phyloP scores from a whole-genome alignment of 2,888 invertebrate species.

The Thera obeliscata region DNA sequence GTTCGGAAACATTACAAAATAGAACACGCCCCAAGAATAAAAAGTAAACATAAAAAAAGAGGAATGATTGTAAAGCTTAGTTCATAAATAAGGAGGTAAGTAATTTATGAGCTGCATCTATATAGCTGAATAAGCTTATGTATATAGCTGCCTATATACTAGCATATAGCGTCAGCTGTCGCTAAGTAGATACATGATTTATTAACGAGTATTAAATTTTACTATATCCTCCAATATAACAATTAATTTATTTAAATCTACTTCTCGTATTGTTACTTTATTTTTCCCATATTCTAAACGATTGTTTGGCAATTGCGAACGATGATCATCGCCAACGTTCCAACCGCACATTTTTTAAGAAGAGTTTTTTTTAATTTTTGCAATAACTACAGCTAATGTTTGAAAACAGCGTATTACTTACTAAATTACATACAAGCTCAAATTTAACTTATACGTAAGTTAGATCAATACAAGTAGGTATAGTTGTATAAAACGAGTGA shows the following conservation, averaged over 20 bases:
- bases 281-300: slow-evolving; percentile 59
- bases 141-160: slow-evolving; percentile 28
- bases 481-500: slow-evolving; percentile 84
- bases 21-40: slow-evolving; percentile 36
- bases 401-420: slow-evolving; percentile 61
- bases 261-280: slow-evolving; percentile 64
- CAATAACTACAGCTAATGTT: slow-evolving; percentile 53
- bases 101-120: slow-evolving; percentile 30
- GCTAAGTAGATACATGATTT: slow-evolving; percentile 63
- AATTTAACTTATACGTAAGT: slow-evolving; percentile 78
- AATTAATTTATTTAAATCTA: slow-evolving; percentile 74
- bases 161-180: slow-evolving; percentile 50
- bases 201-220: slow-evolving; percentile 81
- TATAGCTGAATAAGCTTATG: slow-evolving; percentile 12
- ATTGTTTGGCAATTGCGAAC: slow-evolving; percentile 76
- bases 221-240: slow-evolving; percentile 78
- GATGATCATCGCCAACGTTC: slow-evolving; percentile 51
- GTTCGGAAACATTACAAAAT: slow-evolving; percentile 53
- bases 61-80: slow-evolving; percentile 52
- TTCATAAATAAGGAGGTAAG: slow-evolving; percentile 28
- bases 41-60: slow-evolving; percentile 41
- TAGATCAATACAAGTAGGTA: slow-evolving; percentile 77
- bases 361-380: slow-evolving; percentile 55
- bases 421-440: slow-evolving; percentile 79
- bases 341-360: slow-evolving; percentile 32